Conservation (phyloP, 2,113 vertebrate genomes). For the Gambusia affinis region DNA sequence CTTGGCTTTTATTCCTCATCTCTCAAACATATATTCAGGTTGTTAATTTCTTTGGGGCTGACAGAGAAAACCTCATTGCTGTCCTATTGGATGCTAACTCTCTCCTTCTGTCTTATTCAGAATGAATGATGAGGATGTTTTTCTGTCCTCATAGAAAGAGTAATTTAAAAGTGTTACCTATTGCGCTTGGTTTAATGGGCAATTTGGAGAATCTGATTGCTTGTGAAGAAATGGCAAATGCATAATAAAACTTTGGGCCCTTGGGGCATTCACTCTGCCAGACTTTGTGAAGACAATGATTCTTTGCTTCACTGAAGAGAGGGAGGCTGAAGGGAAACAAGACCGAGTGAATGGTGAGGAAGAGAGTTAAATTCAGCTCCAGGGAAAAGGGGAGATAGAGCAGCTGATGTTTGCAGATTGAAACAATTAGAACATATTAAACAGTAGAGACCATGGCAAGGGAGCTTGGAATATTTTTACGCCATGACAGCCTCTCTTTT, state of each 20-base stretch:
- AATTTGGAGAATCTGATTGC: constrained; percentile 70
- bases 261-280: constrained; percentile 36
- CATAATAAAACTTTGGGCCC: constrained; percentile 54
- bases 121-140: constrained; percentile 40
- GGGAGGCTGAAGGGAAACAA: constrained; percentile 31
- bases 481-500: constrained; percentile 23
- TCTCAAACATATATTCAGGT: constrained; percentile 21
- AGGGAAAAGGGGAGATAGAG: constrained; percentile 18
- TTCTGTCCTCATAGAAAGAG: constrained; percentile 38
- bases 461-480: constrained; percentile 25
- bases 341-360: constrained; percentile 53
- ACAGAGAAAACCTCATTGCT: constrained; percentile 25
- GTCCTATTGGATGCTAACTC: constrained; percentile 42
- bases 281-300: constrained; percentile 55
- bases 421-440: constrained; percentile 41
- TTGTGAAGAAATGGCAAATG: constrained; percentile 58
- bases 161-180: constrained; percentile 61
- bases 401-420: constrained; percentile 46
- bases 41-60: constrained; percentile 33
- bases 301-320: constrained; percentile 52
- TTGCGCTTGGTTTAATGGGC: constrained; percentile 52
- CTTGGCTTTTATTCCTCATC: constrained; percentile 16
- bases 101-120: constrained; percentile 28
- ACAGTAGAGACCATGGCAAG: constrained; percentile 35
- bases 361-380: constrained; percentile 33